These are phyloP conservation scores for Cetonia aurata DNA, from an alignment of 2,888 invertebrate species.

Conservation along the genomic window DNA sequence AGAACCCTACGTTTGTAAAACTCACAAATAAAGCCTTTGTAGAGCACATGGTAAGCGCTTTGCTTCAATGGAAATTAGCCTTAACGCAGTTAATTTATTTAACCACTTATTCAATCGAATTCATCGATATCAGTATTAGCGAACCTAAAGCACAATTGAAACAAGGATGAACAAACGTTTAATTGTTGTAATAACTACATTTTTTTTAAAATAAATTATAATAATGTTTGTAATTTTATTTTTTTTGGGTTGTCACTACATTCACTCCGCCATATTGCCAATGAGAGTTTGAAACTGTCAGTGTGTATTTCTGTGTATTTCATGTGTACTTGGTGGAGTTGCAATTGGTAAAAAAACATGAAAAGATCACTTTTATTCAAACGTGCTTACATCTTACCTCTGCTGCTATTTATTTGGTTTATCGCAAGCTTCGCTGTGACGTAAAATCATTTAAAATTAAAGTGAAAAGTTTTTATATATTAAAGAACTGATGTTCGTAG, in stretches of 20 bases:
- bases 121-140: conserved; percentile 65
- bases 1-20: too few relatives aligned
- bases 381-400: conserved; percentile 30
- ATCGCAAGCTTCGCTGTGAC: conserved; percentile 47
- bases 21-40: conserved; percentile 65
- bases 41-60: conserved; percentile 70
- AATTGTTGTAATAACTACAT: too few relatives aligned
- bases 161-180: too few relatives aligned
- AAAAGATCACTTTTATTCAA: not conserved
- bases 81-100: conserved; percentile 69
- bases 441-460: conserved; percentile 41
- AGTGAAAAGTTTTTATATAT: not conserved
- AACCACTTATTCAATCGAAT: conserved; percentile 71
- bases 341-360: too few relatives aligned
- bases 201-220: too few relatives aligned
- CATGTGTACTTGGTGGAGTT: too few relatives aligned
- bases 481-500: conserved; percentile 60
- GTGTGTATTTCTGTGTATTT: too few relatives aligned
- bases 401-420: conserved; percentile 43
- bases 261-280: too few relatives aligned
- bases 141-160: conserved; percentile 47
- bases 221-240: too few relatives aligned
- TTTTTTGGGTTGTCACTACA: too few relatives aligned
- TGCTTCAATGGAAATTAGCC: conserved; percentile 73
- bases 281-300: not conserved